Conservation (phyloP, 2,113 vertebrate genomes). For the Tapirus terrestris region DNA sequence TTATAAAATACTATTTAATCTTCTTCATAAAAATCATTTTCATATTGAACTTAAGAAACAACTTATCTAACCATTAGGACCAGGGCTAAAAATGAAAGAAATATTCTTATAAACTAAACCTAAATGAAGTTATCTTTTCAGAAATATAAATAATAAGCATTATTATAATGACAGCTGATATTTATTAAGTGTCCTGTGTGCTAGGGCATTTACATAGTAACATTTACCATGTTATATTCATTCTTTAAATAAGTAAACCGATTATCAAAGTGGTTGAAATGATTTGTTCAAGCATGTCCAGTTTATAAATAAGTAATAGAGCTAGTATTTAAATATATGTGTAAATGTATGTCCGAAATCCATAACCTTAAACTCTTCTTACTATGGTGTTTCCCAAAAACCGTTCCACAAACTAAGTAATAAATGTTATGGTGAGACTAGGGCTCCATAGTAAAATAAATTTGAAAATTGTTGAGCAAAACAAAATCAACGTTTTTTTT, state of each 20-base stretch:
- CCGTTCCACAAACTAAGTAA: background rate
- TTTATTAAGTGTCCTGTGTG: background rate
- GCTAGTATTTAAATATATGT: background rate
- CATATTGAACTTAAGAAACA: constrained; percentile 11
- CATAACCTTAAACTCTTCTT: background rate
- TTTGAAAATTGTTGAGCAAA: constrained; percentile 19
- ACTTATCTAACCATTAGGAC: background rate
- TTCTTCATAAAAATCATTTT: constrained; percentile 47
- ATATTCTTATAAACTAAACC: background rate
- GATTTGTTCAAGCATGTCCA: background rate
- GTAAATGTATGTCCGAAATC: background rate
- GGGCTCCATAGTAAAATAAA: background rate
- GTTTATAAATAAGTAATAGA: background rate
- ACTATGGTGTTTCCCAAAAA: background rate
- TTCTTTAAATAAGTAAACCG: background rate
- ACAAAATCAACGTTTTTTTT: constrained; percentile 33
- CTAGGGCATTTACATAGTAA: background rate
- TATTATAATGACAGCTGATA: background rate
- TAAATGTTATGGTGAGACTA: background rate
- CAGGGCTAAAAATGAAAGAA: background rate
- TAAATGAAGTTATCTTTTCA: background rate
- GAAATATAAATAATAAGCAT: background rate
- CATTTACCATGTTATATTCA: background rate
- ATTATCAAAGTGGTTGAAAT: constrained; percentile 6
- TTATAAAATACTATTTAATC: background rate